These are phyloP conservation scores for Mormyrops boulengeri DNA, from an alignment of 2,797 vertebrate species.

Conservation along the genomic window DNA sequence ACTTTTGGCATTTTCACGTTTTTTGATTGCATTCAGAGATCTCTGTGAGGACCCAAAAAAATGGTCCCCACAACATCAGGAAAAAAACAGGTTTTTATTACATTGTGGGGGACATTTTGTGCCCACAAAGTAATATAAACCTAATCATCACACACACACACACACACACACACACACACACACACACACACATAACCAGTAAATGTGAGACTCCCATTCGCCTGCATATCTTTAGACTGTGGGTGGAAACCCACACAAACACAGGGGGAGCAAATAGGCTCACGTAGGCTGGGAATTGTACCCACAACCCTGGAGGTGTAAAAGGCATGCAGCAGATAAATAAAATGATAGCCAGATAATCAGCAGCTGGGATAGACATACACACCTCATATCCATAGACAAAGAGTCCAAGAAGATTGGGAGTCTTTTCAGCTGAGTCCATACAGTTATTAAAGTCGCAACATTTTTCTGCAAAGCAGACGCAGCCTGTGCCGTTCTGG, in stretches of 20 bases:
- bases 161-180: background rate
- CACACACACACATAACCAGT: background rate
- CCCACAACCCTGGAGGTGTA: background rate
- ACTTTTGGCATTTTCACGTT: background rate
- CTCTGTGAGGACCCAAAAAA: background rate
- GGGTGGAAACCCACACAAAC: background rate
- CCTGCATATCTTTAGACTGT: background rate
- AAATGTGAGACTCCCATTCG: background rate
- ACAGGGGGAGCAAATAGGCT: background rate
- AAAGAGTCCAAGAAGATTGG: background rate
- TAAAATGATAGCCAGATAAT: background rate
- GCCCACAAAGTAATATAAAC: background rate
- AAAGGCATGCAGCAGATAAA: background rate
- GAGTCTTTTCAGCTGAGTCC: background rate
- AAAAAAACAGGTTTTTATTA: background rate
- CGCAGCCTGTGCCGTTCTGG: slow-evolving; percentile 46
- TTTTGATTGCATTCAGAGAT: background rate
- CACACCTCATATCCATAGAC: background rate
- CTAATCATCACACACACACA: background rate
- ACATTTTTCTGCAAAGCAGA: background rate
- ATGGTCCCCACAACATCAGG: background rate
- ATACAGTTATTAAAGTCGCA: background rate
- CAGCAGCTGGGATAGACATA: background rate
- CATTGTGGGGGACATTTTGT: background rate
- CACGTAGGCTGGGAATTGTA: background rate